Conservation (phyloP, 2,797 vertebrate species). For the Amazona ochrocephala region DNA sequence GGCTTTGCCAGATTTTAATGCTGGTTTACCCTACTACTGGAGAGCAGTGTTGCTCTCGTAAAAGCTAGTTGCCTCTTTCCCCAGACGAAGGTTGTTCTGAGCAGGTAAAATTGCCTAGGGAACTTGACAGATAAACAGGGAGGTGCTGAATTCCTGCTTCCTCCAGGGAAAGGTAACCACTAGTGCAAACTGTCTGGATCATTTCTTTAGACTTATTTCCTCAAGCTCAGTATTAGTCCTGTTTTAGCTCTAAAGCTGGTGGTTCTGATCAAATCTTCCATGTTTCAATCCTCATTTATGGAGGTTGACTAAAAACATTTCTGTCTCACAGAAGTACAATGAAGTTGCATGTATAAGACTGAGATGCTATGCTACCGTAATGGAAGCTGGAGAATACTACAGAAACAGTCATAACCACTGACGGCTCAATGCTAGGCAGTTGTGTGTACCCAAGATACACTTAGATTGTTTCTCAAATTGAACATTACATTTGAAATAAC, state of each 20-base stretch:
- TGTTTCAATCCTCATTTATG: background rate
- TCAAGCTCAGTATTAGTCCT: background rate
- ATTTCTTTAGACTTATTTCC: background rate
- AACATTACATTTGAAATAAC: background rate
- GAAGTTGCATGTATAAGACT: background rate
- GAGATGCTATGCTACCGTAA: background rate
- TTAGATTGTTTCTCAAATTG: background rate
- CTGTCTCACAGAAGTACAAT: background rate
- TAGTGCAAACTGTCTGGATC: background rate
- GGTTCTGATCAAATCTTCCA: background rate
- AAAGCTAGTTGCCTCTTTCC: background rate
- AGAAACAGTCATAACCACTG: background rate
- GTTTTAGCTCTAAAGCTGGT: background rate
- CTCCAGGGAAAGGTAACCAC: background rate
- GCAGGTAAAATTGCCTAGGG: background rate
- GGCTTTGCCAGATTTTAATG: background rate
- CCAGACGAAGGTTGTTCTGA: background rate
- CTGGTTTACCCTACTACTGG: background rate
- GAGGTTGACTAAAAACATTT: background rate
- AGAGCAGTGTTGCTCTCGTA: background rate
- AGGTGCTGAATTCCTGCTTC: background rate
- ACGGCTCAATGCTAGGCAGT: background rate
- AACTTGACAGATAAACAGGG: background rate
- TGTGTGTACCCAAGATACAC: background rate
- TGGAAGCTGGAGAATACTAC: background rate